A percentile compares a stretch with the other conserved stretches of the same genome.
Conservation (phyloP, 2,113 vertebrate species). For the Megaceryle maxima region DNA sequence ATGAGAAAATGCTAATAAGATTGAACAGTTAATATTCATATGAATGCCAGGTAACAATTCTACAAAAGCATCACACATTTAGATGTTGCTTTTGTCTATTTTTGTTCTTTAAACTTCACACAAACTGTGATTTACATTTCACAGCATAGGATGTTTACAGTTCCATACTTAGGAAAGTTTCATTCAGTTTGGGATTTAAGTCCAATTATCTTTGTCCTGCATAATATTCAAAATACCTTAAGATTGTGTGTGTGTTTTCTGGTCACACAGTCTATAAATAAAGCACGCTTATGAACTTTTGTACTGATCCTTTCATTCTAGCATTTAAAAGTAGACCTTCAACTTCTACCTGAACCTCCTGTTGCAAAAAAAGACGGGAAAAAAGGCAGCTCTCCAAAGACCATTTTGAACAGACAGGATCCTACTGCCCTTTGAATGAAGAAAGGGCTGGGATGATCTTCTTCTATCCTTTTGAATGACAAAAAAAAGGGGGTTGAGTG, state of each 20-base stretch:
- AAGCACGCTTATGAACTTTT: background rate
- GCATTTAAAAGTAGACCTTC: background rate
- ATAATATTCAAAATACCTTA: background rate
- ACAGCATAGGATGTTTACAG: background rate
- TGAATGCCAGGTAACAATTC: background rate
- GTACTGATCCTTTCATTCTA: background rate
- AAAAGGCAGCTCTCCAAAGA: background rate
- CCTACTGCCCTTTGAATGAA: background rate
- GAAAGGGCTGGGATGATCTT: rapidly evolving
- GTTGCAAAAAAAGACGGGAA: background rate
- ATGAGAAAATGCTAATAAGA: background rate
- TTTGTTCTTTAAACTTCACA: background rate
- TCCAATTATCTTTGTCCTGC: background rate
- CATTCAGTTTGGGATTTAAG: background rate
- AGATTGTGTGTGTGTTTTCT: background rate
- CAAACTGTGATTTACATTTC: background rate
- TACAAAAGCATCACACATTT: background rate
- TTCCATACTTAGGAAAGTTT: background rate
- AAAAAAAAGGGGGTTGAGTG: background rate
- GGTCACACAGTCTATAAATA: background rate
- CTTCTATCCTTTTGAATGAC: background rate
- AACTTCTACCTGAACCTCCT: background rate
- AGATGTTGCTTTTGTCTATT: background rate
- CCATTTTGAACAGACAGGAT: background rate
- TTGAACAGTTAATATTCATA: background rate